Percentiles rank a stretch among this genome's conserved stretches.
Evolutionary conservation across 2,113 vertebrate species (phyloP).

Genomic region (Macrotus californicus): DNA sequence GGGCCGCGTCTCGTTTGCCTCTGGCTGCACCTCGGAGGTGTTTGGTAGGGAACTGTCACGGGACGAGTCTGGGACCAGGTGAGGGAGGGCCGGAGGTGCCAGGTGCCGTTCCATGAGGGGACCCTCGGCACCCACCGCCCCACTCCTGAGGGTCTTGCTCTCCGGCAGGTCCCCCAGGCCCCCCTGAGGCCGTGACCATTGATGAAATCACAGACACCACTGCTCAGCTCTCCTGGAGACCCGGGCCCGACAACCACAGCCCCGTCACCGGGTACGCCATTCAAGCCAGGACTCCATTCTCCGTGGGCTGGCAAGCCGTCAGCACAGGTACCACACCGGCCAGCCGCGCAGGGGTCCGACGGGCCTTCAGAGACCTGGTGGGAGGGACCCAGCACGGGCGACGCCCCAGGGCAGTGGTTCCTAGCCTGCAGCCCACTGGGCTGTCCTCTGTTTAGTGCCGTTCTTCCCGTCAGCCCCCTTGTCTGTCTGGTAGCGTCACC

Average conservation of each 20-base stretch:
- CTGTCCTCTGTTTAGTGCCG: not conserved
- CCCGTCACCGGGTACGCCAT: slow-evolving; percentile 93
- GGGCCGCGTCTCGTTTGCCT: not conserved
- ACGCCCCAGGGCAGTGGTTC: not conserved
- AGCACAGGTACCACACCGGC: slow-evolving; percentile 88
- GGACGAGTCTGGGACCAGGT: not conserved
- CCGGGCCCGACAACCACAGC: slow-evolving; percentile 97
- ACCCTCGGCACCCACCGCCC: not conserved
- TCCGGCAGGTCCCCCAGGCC: slow-evolving; percentile 91
- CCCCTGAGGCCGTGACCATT: slow-evolving; percentile 91
- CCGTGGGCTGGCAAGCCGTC: slow-evolving; percentile 98
- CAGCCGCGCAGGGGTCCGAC: too few relatives aligned
- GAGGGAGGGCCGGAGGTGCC: not conserved
- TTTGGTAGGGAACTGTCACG: not conserved
- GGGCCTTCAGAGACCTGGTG: not conserved
- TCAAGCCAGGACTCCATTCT: slow-evolving; percentile 96
- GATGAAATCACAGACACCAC: slow-evolving; percentile 96
- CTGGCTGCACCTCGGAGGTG: not conserved
- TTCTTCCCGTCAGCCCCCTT: not conserved
- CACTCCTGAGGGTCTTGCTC: not conserved
- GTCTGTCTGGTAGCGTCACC: not conserved
- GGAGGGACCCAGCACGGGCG: rapidly evolving
- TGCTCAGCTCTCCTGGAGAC: slow-evolving; percentile 95
- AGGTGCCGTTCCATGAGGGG: rapidly evolving
- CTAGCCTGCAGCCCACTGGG: not conserved